phyloP scores from a whole-genome alignment of 1,140 invertebrate species.

The Drosophila chauvacae region DNA sequence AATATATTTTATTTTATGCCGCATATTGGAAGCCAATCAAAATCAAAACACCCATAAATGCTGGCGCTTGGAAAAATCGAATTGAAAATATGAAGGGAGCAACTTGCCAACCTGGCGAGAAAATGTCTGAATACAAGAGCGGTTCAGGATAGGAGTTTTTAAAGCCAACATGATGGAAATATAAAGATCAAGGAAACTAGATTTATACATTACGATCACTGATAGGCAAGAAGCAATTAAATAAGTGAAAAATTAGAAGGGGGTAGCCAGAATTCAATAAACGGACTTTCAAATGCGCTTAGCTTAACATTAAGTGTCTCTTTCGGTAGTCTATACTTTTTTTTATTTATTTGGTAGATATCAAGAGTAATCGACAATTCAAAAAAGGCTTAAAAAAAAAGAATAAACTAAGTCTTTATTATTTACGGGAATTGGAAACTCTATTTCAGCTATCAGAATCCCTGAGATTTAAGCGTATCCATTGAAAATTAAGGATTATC shows the following conservation, averaged over 20 bases:
- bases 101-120: conserved; percentile 1
- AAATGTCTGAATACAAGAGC: conserved; percentile 11
- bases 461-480: no score
- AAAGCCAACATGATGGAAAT: conserved; percentile 2
- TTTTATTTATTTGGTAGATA: no score
- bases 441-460: neutral
- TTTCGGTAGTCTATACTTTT: neutral
- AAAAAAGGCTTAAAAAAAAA: no score
- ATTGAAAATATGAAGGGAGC: conserved; percentile 59
- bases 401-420: neutral
- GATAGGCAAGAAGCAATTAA: conserved; percentile 37
- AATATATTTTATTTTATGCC: conserved; percentile 65
- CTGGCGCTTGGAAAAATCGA: conserved; percentile 53
- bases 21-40: conserved; percentile 69
- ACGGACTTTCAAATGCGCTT: conserved; percentile 14
- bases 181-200: conserved; percentile 4
- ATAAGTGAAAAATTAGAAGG: conserved; percentile 18
- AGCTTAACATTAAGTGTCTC: neutral
- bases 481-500: neutral
- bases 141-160: conserved; percentile 7
- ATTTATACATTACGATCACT: conserved; percentile 10
- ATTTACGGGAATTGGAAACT: neutral
- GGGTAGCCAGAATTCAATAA: no score
- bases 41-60: conserved; percentile 74
- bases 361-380: neutral